Evolutionary conservation across 92 coral and sea anemone genomes (phyloP), one percentile per base, ranked within the genome.

Genomic region (Pocillopora grandis): DNA sequence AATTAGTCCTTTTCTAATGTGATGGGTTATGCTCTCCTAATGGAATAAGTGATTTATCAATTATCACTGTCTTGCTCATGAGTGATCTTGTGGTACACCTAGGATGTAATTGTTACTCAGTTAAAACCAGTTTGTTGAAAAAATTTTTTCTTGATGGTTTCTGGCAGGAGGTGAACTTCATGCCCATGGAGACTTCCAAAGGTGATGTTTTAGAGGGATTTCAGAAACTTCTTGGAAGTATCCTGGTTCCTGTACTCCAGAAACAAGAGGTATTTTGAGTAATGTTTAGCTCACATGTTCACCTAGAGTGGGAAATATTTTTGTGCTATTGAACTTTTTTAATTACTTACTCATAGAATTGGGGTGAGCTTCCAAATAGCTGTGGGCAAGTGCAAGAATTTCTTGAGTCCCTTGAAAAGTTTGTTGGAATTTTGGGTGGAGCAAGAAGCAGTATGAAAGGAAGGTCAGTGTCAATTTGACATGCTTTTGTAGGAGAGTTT

Each of bases 301-400:
- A 33, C 17, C 12, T 69, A 70, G 10, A 2, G 14, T 59, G 62
- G 62, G 52, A 42, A 42, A 42, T 42, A 3, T 3, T 42, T 42
- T 27, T 0, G 60, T 13, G 17, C 12, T 7, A 20, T 31, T 8
- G 13, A 17, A n/a, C n/a, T 3, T 19, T 10, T 23, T 77, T 5
- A 7, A 19, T 16, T 67, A 79, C 21, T 52, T 56, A 42, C 57
- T 42, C 62, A 2, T 77, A 96, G 99, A 91, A 93, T 68, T 96
- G 99, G 99, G 99, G 99, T 59, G 95, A 95, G 78, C 90, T 96
- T 70, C 95, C 98, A 62, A 91, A 87, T 67, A 94, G 88, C 68
- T 80, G 91, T 20, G 88, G 92, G 20, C 98, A 95, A 81, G 96
- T 96, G 37, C 99, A 96, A 80, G 99, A 95, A 81, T 96, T 96